These are phyloP conservation scores for Ceratina australensis DNA, from an alignment of 1,140 invertebrate species.

Conservation along the genomic window DNA sequence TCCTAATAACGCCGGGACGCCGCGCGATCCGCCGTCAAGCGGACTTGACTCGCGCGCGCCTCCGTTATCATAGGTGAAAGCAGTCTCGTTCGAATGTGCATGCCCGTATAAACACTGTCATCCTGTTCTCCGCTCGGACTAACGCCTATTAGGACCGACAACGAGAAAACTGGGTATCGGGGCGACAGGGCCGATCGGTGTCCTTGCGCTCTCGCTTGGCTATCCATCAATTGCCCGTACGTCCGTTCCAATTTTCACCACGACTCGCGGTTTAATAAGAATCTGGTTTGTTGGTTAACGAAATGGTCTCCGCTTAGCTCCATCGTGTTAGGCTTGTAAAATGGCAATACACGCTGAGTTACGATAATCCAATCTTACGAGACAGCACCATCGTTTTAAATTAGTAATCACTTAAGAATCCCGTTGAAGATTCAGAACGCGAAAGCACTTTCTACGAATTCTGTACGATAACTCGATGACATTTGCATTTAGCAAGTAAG, in stretches of 20 bases:
- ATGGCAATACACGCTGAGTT: not conserved
- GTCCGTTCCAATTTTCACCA: conserved; percentile 13
- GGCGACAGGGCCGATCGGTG: conserved; percentile 40
- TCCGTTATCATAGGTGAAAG: not conserved
- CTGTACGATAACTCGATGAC: not conserved
- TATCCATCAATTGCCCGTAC: conserved; percentile 44
- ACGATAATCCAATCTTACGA: not conserved
- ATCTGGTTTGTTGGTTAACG: too few relatives aligned
- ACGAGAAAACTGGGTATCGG: conserved; percentile 22
- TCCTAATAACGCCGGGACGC: conserved; percentile 58
- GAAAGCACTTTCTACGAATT: not conserved
- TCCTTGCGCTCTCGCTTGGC: conserved; percentile 13
- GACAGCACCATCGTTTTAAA: not conserved
- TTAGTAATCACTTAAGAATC: not conserved
- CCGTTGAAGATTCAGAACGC: too few relatives aligned
- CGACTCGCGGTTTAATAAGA: conserved; percentile 16
- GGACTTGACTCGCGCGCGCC: not conserved
- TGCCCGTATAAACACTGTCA: conserved; percentile 55
- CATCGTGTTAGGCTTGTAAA: not conserved
- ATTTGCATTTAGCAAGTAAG: not conserved
- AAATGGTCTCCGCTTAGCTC: not conserved
- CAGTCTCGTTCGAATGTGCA: not conserved
- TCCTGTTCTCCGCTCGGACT: conserved; percentile 52
- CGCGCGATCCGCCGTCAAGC: conserved; percentile 22
- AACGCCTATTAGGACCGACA: conserved; percentile 50